Base-by-base conservation (phyloP, 2,888 invertebrate genomes). In the Patella depressa region DNA sequence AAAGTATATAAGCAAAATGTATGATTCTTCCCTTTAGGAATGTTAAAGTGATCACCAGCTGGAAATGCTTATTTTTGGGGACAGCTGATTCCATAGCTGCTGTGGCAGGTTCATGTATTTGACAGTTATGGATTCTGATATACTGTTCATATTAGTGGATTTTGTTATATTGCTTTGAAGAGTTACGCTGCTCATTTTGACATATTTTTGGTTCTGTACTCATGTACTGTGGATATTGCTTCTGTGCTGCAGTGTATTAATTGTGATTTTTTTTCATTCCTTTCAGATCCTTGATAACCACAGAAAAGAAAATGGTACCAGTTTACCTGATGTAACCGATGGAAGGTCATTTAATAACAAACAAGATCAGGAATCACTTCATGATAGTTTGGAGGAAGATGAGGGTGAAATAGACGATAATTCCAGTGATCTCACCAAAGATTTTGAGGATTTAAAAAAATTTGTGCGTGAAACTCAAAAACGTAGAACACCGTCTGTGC, bases 231-330 rank as follows among this genome's bases (percentile, higher is more conserved):
- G 45, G 9, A 45, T 45, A 45, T 45, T 45, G 45, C 34, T 45
- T 3, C 34, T 45, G 34, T 45, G 34, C 45, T 45, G 54, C 15
- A 69, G 53, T 73, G 14, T 73, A 5, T 73, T 29, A 14, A 59
- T 74, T 57, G 53, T 53, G 14, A 24, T 5, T 34, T 53, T 53
- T 53, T 71, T 69, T 72, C 69, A 76, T 34, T 78, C 73, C 15
- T 80, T 79, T 19, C 80, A 88, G 88, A 79, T 88, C 70, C 78
- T 88, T 74, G 87, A 88, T 79, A 83, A 83, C 70, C 87, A 86
- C 72, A 83, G 85, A 76, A 82, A 83, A 73, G 83, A 83, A 55
- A 81, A 79, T 9, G 80, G 81, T 54, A 78, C 69, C 57, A 72
- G 79, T 45, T 55, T 69, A 14, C 54, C 76, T 19, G 76, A 77